These are phyloP conservation scores for Drosophila sordidula DNA, from an alignment of 2,888 invertebrate species.

Conservation along the genomic window DNA sequence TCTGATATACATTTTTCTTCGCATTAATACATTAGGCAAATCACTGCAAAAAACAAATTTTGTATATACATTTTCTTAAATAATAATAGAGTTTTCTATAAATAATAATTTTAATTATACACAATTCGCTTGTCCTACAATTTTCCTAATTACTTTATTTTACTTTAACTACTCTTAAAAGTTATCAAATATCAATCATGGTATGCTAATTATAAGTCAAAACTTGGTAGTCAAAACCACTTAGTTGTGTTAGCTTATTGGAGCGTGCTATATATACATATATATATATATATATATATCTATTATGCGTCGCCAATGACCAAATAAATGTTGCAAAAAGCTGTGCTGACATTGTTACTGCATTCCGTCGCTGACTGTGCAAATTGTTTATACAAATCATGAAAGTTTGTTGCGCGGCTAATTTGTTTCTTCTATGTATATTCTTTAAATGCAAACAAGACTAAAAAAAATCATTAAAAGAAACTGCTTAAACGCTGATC, in stretches of 20 bases:
- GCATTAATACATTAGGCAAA: too few relatives aligned
- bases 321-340: slow-evolving; percentile 46
- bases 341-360: slow-evolving; percentile 25
- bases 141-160: too few relatives aligned
- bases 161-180: too few relatives aligned
- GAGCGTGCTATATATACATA: background rate
- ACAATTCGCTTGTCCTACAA: too few relatives aligned
- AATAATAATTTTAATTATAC: background rate
- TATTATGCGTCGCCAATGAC: background rate
- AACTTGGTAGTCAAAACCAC: background rate
- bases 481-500: slow-evolving; percentile 52
- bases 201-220: background rate
- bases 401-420: slow-evolving; percentile 17
- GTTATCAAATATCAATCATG: too few relatives aligned
- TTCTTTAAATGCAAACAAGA: slow-evolving; percentile 57
- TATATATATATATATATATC: slow-evolving; percentile 7
- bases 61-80: too few relatives aligned
- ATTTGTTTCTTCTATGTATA: slow-evolving; percentile 11
- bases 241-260: background rate
- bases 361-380: slow-evolving; percentile 30
- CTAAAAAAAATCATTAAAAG: slow-evolving; percentile 8
- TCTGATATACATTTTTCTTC: background rate
- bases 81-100: background rate
- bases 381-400: slow-evolving; percentile 64
- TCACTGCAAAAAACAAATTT: too few relatives aligned